Percentiles rank a stretch among this genome's conserved stretches.
Evolutionary conservation across 53 echinoderm and acorn worm species (phyloP).

Genomic region (Stichopus horrens): DNA sequence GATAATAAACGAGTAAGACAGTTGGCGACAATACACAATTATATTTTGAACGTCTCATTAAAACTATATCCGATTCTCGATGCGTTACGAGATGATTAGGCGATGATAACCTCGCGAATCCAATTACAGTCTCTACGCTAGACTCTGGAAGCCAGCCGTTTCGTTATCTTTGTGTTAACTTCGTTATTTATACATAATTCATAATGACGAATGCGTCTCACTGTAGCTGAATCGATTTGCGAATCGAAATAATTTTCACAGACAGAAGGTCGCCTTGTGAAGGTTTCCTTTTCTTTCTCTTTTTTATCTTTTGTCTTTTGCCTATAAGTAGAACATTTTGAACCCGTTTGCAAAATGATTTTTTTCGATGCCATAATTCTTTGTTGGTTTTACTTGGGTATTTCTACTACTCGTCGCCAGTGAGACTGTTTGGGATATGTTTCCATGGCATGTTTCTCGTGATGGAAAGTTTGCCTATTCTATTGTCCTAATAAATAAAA

Average conservation of each 20-base stretch:
- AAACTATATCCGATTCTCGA: conserved; percentile 25
- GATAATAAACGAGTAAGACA: background rate
- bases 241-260: background rate
- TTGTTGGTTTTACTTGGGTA: background rate
- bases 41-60: conserved; percentile 3
- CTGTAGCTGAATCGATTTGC: background rate
- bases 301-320: background rate
- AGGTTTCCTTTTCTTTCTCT: background rate
- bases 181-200: background rate
- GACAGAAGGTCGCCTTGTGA: conserved; percentile 37
- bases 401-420: background rate
- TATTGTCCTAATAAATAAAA: background rate
- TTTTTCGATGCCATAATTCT: background rate
- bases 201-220: background rate
- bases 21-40: conserved; percentile 35
- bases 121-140: background rate
- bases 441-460: background rate
- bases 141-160: background rate
- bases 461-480: background rate
- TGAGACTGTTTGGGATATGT: conserved; percentile 2
- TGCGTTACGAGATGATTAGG: conserved; percentile 1
- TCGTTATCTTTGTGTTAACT: background rate
- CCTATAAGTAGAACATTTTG: background rate
- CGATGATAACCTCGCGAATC: background rate
- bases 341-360: background rate